Conservation (phyloP, 2,888 invertebrate species). For the Sinelater perroti region DNA sequence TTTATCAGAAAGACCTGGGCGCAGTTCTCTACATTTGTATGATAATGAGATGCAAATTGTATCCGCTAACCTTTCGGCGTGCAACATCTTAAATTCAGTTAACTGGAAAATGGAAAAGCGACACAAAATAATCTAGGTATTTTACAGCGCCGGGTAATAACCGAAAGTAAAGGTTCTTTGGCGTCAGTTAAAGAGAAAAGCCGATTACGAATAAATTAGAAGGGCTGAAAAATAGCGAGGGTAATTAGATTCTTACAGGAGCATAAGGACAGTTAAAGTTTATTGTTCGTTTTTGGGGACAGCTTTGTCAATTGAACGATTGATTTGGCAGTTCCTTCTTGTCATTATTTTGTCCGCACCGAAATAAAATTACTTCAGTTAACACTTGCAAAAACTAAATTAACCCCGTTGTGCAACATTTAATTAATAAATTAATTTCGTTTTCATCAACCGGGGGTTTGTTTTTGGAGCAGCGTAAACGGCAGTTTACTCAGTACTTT, state of each 20-base stretch:
- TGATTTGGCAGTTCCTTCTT: no score
- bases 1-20: no score
- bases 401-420: no score
- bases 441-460: no score
- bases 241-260: constrained; percentile 5
- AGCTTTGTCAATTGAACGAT: background rate
- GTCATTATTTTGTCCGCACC: no score
- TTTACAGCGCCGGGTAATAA: constrained; percentile 4
- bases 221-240: background rate
- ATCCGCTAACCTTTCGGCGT: constrained; percentile 10
- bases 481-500: background rate
- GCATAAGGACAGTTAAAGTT: background rate
- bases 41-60: constrained; percentile 11
- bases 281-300: background rate
- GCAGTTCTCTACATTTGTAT: background rate
- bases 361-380: no score
- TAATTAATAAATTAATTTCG: no score
- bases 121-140: constrained; percentile 12
- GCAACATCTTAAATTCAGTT: constrained; percentile 11
- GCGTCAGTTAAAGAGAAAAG: constrained; percentile 8
- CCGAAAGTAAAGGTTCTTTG: constrained; percentile 2
- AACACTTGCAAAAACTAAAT: no score
- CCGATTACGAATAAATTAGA: constrained; percentile 13
- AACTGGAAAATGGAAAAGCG: constrained; percentile 14
- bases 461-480: background rate